Evolutionary conservation across 2,113 vertebrate genomes (phyloP), one percentile per base, ranked within the genome.

Genomic region (Mystacornis crossleyi): DNA sequence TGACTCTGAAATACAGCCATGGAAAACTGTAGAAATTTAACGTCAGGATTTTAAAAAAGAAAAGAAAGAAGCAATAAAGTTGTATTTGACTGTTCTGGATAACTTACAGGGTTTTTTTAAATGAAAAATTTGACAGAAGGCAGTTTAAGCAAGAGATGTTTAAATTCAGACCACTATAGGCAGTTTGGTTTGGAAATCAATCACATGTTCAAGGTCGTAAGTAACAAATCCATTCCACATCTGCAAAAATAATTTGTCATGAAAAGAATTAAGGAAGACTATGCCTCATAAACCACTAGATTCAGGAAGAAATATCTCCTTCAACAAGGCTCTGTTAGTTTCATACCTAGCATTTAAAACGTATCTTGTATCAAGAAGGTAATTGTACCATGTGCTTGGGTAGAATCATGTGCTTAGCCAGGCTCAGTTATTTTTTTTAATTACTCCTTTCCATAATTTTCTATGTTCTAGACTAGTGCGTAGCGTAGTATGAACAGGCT

Each of bases 331-430:
- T 77, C 21, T 69, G 69, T 80, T 95, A 96, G 96, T 95, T 91
- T 86, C 95, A 90, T 62, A 86, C 50, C 34, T 86, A 91, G 90
- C 60, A 85, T 93, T 95, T 97, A 73, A 81, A 88, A 86, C 70
- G 53, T 78, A 89, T 58, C 47, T 81, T 77, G 21, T 85, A 89
- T 61, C 42, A 81, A 57, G 75, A 45, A 90, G 80, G 18, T 9
- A 74, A 79, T 3, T 82, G 26, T 40, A 65, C 21, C 18, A 8
- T 2, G 4, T 5, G 2, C 45, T 53, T 50, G 9, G 26, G 25
- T 11, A 48, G 12, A 91, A 55, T 18, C 50, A 50, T 28, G 34
- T 28, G 71, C 89, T 93, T 66, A 83, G 65, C 29, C 55, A 88
- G 65, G 61, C 77, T 79, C 34, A 21, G 31, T 69, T 42, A 45